Conservation (phyloP, 2,113 vertebrate species). For the Lepisosteus oculatus region DNA sequence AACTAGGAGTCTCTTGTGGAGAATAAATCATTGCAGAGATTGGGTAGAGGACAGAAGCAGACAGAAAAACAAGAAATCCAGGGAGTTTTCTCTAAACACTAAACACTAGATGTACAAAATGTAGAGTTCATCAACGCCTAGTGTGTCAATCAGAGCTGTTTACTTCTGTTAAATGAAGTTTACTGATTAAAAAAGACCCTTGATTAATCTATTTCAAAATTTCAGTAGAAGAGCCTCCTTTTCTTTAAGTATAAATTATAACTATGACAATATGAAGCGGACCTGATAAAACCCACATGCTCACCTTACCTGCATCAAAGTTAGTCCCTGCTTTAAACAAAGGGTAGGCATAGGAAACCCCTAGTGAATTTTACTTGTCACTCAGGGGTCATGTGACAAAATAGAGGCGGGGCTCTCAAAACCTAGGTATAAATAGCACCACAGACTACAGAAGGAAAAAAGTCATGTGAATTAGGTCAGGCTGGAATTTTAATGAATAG, state of each 20-base stretch:
- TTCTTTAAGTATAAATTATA: not conserved
- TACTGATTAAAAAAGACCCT: too few relatives aligned
- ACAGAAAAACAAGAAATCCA: not conserved
- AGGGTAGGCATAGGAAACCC: conserved; percentile 50
- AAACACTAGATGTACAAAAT: not conserved
- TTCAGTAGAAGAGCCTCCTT: not conserved
- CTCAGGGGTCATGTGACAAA: conserved; percentile 20
- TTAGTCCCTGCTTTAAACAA: conserved; percentile 45
- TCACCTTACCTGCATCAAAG: not conserved
- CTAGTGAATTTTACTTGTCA: conserved; percentile 43
- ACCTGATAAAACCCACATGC: not conserved
- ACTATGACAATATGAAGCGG: conserved; percentile 11
- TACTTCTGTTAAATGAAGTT: too few relatives aligned
- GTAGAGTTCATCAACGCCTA: too few relatives aligned
- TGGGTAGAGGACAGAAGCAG: not conserved
- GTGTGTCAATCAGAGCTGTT: too few relatives aligned
- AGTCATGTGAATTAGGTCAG: too few relatives aligned
- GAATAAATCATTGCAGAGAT: not conserved
- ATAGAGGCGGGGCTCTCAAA: not conserved
- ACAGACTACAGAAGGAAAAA: too few relatives aligned
- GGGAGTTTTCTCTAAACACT: not conserved
- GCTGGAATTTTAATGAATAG: too few relatives aligned
- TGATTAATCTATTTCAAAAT: too few relatives aligned
- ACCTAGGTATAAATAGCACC: too few relatives aligned
- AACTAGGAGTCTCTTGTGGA: not conserved